Percentiles rank a stretch among this genome's conserved stretches.
Conservation (phyloP, 2,888 invertebrate species). For the Piscicola geometra region DNA sequence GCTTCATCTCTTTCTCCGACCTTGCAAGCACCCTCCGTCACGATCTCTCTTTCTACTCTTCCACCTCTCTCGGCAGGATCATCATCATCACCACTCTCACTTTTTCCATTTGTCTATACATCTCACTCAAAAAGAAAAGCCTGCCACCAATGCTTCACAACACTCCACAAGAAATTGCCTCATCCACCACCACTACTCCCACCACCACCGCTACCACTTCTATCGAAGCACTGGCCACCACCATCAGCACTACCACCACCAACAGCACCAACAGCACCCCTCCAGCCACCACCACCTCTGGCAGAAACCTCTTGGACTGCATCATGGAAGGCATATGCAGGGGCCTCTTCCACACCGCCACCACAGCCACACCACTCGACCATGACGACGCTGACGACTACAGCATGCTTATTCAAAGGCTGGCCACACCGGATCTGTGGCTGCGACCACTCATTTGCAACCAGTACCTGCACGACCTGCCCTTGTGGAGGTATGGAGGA, state of each 20-base stretch:
- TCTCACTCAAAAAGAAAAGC: neutral
- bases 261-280: neutral
- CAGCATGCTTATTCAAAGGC: slow-evolving; percentile 55
- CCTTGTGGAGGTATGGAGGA: slow-evolving; percentile 55
- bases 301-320: too few species aligned
- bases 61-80: neutral
- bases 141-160: neutral
- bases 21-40: neutral
- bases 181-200: neutral
- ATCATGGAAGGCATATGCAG: neutral
- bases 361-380: slow-evolving; percentile 47
- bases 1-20: neutral
- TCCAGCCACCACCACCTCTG: too few species aligned
- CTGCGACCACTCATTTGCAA: slow-evolving; percentile 55
- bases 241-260: neutral
- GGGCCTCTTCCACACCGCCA: neutral
- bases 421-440: slow-evolving; percentile 58
- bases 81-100: neutral
- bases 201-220: neutral
- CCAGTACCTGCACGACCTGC: slow-evolving; percentile 59
- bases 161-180: neutral
- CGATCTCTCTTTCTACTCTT: neutral
- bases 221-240: neutral
- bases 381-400: slow-evolving; percentile 52
- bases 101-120: neutral